phyloP scores from a whole-genome alignment of 2,888 invertebrate species.

The Marronus borbonicus region DNA sequence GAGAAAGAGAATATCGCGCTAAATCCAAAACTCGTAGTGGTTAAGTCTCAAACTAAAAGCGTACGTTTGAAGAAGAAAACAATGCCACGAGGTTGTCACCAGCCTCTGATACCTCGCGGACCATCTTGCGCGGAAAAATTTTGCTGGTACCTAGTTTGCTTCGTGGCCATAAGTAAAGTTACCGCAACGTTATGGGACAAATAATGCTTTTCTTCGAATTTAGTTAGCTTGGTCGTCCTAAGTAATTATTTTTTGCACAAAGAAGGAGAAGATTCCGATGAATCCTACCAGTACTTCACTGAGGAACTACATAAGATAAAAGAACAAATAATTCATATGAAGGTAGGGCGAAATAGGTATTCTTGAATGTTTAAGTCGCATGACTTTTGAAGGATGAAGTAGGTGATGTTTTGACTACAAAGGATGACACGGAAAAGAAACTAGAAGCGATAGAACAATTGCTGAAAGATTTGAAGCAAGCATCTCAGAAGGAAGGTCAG shows the following conservation, averaged over 20 bases:
- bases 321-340: slow-evolving; percentile 16
- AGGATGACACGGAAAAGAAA: slow-evolving; percentile 66
- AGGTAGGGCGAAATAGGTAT: not conserved
- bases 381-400: slow-evolving; percentile 30
- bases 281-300: not conserved
- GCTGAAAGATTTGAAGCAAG: slow-evolving; percentile 28
- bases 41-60: not conserved
- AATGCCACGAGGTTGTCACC: not conserved
- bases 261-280: not conserved
- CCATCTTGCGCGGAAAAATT: slow-evolving; percentile 12
- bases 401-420: slow-evolving; percentile 61
- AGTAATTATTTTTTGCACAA: slow-evolving; percentile 17
- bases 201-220: not conserved
- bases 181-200: not conserved
- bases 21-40: not conserved
- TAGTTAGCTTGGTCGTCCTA: slow-evolving; percentile 9
- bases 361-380: not conserved
- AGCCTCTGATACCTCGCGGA: not conserved
- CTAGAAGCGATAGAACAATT: slow-evolving; percentile 34
- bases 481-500: not conserved
- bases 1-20: not conserved
- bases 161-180: slow-evolving; percentile 22
- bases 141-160: slow-evolving; percentile 16
- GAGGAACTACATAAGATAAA: slow-evolving; percentile 15
- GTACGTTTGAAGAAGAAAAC: not conserved